Percentiles rank a stretch among this genome's conserved stretches.
Evolutionary conservation across 2,888 invertebrate genomes (phyloP).

Genomic region (Erannis defoliaria): DNA sequence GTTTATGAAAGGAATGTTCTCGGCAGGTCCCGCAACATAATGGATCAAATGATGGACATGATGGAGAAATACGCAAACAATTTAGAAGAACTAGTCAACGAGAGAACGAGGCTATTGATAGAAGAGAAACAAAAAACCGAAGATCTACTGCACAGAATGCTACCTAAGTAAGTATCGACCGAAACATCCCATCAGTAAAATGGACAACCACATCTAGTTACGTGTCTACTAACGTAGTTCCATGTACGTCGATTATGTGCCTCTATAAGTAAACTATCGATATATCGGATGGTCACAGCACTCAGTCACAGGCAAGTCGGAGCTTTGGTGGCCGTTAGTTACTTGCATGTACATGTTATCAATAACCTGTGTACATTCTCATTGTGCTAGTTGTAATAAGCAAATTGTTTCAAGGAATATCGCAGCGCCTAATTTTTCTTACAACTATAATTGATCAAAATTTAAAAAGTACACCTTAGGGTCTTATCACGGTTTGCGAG

Average conservation of each 20-base stretch:
- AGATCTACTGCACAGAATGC: constrained; percentile 96
- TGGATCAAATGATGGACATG: constrained; percentile 99
- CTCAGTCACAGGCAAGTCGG: constrained; percentile 44
- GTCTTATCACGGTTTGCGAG: too few relatives aligned
- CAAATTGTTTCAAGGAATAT: too few relatives aligned
- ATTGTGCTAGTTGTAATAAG: constrained; percentile 47
- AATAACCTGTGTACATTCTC: constrained; percentile 60
- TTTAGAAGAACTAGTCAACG: constrained; percentile 97
- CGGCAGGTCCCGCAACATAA: constrained; percentile 93
- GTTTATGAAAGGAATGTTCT: constrained; percentile 9
- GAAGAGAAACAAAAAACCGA: constrained; percentile 97
- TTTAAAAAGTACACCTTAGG: too few relatives aligned
- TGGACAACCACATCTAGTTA: constrained; percentile 1
- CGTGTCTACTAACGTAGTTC: constrained; percentile 8
- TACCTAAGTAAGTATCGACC: constrained; percentile 91
- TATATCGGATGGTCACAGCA: constrained; percentile 15
- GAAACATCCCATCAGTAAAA: constrained; percentile 11
- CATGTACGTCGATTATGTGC: constrained; percentile 10
- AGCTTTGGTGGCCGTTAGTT: constrained; percentile 51
- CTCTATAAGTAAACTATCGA: constrained; percentile 17
- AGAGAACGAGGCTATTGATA: constrained; percentile 94
- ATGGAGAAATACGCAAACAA: constrained; percentile 98
- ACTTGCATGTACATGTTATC: constrained; percentile 67
- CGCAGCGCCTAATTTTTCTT: too few relatives aligned
- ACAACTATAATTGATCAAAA: too few relatives aligned